Conservation (phyloP, 2,113 vertebrate genomes). For the Pagrus major region DNA sequence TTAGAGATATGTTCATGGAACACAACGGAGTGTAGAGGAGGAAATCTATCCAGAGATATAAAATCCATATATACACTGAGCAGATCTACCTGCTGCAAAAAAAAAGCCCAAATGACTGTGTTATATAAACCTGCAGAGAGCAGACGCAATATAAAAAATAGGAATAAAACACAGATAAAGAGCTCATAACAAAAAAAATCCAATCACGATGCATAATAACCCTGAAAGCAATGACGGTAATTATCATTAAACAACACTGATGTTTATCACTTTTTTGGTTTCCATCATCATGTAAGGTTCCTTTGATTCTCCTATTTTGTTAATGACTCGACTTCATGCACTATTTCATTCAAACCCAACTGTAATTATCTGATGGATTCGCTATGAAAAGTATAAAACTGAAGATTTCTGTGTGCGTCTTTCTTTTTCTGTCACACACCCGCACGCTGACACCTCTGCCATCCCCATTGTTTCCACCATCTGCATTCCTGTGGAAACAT, state of each 20-base stretch:
- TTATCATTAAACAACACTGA: constrained; percentile 57
- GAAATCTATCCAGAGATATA: constrained; percentile 13
- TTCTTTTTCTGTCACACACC: constrained; percentile 3
- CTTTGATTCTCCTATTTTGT: constrained; percentile 4
- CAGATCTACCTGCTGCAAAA: constrained; percentile 30
- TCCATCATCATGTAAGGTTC: constrained; percentile 6
- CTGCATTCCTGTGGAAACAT: constrained; percentile 33
- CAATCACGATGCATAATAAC: constrained; percentile 49
- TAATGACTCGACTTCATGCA: not conserved
- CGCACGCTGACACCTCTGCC: constrained; percentile 15
- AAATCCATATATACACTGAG: not conserved
- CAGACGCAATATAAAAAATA: constrained; percentile 41
- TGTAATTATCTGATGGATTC: constrained; percentile 38
- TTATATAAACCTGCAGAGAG: constrained; percentile 26
- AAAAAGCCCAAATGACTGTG: not conserved
- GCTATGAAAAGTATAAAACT: constrained; percentile 9
- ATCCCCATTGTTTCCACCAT: constrained; percentile 30
- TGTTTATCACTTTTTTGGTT: constrained; percentile 34
- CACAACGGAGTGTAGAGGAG: constrained; percentile 8
- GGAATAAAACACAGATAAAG: constrained; percentile 40
- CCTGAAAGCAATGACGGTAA: constrained; percentile 36
- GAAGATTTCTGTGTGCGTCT: not conserved
- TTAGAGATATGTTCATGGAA: constrained; percentile 18
- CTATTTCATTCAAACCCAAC: not conserved
- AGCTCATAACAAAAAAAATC: constrained; percentile 15